phyloP scores from a whole-genome alignment of 2,113 vertebrate species.

The Lates calcarifer region DNA sequence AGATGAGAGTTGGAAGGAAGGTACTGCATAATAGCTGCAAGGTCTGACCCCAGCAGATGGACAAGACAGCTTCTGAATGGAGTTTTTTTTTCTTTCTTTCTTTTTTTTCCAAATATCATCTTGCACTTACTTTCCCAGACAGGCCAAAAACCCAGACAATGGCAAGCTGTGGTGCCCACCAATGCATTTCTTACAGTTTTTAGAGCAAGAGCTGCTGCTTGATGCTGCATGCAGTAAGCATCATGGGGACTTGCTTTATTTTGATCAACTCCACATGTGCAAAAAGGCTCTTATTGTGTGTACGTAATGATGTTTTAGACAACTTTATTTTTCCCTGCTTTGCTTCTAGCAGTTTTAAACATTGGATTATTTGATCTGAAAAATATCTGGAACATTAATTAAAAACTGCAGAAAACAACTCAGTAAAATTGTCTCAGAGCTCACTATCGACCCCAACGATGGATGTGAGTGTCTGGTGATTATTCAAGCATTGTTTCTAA shows the following conservation, averaged over 20 bases:
- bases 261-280: slow-evolving; percentile 6
- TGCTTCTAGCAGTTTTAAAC: background rate
- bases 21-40: slow-evolving; percentile 48
- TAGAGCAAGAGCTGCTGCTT: slow-evolving; percentile 4
- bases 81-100: slow-evolving; percentile 15
- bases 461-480: slow-evolving; percentile 38
- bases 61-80: slow-evolving; percentile 57
- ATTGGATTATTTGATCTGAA: slow-evolving; percentile 2
- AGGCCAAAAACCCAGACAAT: slow-evolving; percentile 39
- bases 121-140: slow-evolving; percentile 28
- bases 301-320: background rate
- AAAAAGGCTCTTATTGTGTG: slow-evolving; percentile 1
- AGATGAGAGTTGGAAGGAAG: slow-evolving; percentile 46
- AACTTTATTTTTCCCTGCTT: background rate
- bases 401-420: slow-evolving; percentile 41
- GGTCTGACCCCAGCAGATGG: slow-evolving; percentile 67
- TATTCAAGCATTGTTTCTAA: slow-evolving; percentile 45
- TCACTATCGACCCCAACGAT: slow-evolving; percentile 42
- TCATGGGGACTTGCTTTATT: background rate
- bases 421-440: slow-evolving; percentile 22
- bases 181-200: slow-evolving; percentile 33
- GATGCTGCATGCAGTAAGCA: background rate
- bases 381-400: slow-evolving; percentile 50
- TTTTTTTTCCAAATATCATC: slow-evolving; percentile 26
- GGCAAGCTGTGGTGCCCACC: slow-evolving; percentile 25